phyloP scores from a whole-genome alignment of 2,113 vertebrate species.

The Eonycteris spelaea region DNA sequence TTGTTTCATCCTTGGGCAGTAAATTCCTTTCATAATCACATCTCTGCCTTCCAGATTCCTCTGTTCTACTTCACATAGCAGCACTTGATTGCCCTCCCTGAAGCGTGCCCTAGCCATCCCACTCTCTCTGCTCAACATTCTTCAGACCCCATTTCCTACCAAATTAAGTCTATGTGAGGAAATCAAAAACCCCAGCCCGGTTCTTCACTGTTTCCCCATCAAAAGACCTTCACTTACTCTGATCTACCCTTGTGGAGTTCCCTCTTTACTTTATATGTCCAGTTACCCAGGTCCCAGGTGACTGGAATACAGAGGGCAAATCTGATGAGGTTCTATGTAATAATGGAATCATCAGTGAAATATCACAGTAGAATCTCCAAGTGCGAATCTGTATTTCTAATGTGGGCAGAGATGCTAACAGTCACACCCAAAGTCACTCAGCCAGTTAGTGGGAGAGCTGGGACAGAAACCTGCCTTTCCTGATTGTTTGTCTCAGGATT shows the following conservation, averaged over 20 bases:
- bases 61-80: not conserved
- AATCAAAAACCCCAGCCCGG: not conserved
- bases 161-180: not conserved
- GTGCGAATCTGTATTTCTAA: not conserved
- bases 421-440: not conserved
- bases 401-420: not conserved
- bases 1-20: not conserved
- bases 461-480: not conserved
- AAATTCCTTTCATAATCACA: rapidly evolving
- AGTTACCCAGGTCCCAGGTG: not conserved
- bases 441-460: not conserved
- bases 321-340: not conserved
- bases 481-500: not conserved
- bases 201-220: not conserved
- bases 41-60: not conserved
- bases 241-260: not conserved
- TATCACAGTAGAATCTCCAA: not conserved
- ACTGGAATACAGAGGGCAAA: not conserved
- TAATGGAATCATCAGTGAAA: not conserved
- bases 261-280: not conserved
- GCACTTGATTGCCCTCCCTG: not conserved
- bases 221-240: not conserved
- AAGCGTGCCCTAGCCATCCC: not conserved
- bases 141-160: not conserved
- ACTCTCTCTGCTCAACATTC: not conserved